Evolutionary conservation across 2,113 vertebrate genomes (phyloP).

Genomic region (Pholis gunnellus): DNA sequence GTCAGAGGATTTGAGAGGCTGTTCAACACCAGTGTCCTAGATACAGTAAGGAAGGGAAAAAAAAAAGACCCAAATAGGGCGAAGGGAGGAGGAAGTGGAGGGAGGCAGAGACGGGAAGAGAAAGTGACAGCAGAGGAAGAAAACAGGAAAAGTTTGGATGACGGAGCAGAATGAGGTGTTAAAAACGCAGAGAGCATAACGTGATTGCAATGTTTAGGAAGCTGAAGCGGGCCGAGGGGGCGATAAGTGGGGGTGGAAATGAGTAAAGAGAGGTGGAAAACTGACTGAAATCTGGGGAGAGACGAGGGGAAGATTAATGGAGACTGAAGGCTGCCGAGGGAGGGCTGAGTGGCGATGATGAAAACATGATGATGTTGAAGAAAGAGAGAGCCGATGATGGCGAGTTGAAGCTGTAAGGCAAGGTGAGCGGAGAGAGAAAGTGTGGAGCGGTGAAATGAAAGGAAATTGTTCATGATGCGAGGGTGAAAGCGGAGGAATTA

Average conservation of each 20-base stretch:
- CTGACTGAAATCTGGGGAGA: conserved; percentile 50
- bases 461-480: conserved; percentile 58
- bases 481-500: conserved; percentile 44
- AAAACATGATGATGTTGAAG: conserved; percentile 53
- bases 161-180: conserved; percentile 34
- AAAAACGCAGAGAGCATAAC: conserved; percentile 24
- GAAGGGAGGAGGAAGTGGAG: conserved; percentile 10
- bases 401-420: conserved; percentile 25
- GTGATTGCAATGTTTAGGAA: conserved; percentile 43
- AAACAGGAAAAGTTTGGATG: conserved; percentile 49
- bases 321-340: conserved; percentile 27
- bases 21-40: conserved; percentile 67
- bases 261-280: conserved; percentile 57
- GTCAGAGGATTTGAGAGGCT: conserved; percentile 71
- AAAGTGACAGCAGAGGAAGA: conserved; percentile 51
- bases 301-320: conserved; percentile 60
- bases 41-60: conserved; percentile 49
- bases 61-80: conserved; percentile 33
- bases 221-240: conserved; percentile 22
- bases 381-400: conserved; percentile 39
- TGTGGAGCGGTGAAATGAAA: conserved; percentile 29
- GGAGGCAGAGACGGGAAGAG: conserved; percentile 31
- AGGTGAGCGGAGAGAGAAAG: conserved; percentile 32
- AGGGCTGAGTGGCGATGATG: conserved; percentile 49
- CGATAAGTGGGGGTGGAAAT: conserved; percentile 62